Base-by-base conservation (phyloP, 2,797 vertebrate species). In the Delichon dasypus region DNA sequence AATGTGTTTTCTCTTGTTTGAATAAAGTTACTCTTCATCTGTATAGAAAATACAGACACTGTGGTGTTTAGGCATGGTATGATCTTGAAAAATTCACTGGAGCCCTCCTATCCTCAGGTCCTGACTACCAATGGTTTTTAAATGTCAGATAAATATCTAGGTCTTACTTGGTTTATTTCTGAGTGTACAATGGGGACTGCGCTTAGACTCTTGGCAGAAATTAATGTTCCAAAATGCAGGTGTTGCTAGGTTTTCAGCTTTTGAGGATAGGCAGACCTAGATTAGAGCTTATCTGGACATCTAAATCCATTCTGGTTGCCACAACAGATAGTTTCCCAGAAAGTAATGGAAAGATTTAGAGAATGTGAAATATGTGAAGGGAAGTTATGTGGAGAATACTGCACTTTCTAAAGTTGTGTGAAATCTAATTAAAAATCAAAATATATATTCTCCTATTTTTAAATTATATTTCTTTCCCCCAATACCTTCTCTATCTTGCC, bases 341-440 rank as follows among this genome's bases (percentile, higher is more conserved):
- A 89, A 89, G 66, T 66, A 93, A 75, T 66, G 40, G 47, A 78
- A 91, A 21, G 21, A 68, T 66, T 90, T 88, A 72, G 12, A 83
- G 47, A 89, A 85, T 58, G 42, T 47, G 6, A 72, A 88, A 58
- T 66, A 55, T 10, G 14, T 68, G 81, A 23, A 16, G 4, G 16
- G 8, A 91, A 93, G 65, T 72, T 78, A n/a, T 18, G 25, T 18
- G 25, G 21, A 66, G 62, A 88, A 80, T 77, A 80, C 47, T 20
- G 11, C 57, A 83, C 21, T 9, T 86, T 78, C 36, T 81, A 51
- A 51, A 75, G 18, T 34, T 75, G 7, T 72, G 22, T 81, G 47
- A 88, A 90, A 91, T 73, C 36, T 81, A 85, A 72, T 92, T 92
- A 94, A 91, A 87, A 78, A 62, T 78, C 44, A 88, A 72, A 89